phyloP scores from a whole-genome alignment of 2,888 invertebrate species.

The Netelia fuscicornis region DNA sequence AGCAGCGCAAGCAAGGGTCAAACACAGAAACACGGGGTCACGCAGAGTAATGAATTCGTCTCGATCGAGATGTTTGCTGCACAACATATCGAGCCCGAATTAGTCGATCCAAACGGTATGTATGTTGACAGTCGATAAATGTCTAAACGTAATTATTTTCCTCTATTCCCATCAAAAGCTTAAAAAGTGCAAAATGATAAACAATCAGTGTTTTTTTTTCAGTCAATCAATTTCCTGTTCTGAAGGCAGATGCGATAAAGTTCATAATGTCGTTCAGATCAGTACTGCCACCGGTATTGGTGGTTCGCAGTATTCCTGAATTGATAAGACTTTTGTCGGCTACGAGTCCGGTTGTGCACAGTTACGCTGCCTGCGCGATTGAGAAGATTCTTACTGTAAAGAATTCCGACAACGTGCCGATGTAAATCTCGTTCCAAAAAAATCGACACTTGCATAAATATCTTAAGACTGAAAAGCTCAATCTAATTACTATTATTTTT shows the following conservation, averaged over 20 bases:
- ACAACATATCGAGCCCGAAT: slow-evolving; percentile 94
- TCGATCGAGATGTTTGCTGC: slow-evolving; percentile 95
- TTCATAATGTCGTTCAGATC: slow-evolving; percentile 98
- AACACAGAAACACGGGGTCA: slow-evolving; percentile 96
- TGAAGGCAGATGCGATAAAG: slow-evolving; percentile 98
- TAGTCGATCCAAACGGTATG: slow-evolving; percentile 90
- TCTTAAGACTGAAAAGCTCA: not conserved
- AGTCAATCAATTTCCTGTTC: slow-evolving; percentile 95
- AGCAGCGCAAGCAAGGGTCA: slow-evolving; percentile 96
- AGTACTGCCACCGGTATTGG: slow-evolving; percentile 92
- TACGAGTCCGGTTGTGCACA: slow-evolving; percentile 95
- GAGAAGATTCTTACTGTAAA: slow-evolving; percentile 95
- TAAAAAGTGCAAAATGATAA: not conserved
- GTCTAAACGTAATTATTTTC: slow-evolving; percentile 24
- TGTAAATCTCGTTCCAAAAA: slow-evolving; percentile 84
- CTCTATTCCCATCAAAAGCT: not conserved
- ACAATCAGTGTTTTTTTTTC: slow-evolving; percentile 79
- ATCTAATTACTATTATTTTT: slow-evolving; percentile 64
- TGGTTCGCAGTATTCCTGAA: slow-evolving; percentile 91
- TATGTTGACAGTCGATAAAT: slow-evolving; percentile 28
- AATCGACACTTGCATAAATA: not conserved
- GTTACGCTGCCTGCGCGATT: slow-evolving; percentile 96
- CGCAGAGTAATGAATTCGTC: slow-evolving; percentile 95
- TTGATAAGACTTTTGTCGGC: slow-evolving; percentile 92
- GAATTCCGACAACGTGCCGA: slow-evolving; percentile 86